phyloP scores from a whole-genome alignment of 1,140 invertebrate genomes.

The Coptotermes formosanus region DNA sequence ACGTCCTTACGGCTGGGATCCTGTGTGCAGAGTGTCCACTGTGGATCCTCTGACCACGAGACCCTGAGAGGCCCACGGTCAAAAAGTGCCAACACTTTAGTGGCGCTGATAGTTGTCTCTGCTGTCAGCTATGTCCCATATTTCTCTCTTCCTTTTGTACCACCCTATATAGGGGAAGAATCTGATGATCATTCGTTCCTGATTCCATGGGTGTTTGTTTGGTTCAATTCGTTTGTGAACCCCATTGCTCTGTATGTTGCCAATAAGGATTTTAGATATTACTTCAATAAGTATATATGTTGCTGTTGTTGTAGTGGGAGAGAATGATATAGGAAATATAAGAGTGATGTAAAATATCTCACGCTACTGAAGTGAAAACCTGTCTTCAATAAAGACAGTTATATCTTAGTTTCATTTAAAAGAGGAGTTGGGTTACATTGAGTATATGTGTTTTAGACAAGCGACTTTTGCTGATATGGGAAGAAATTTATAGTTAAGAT shows the following conservation, averaged over 20 bases:
- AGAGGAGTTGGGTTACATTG: too few relatives aligned
- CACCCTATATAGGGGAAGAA: background rate
- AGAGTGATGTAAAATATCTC: too few relatives aligned
- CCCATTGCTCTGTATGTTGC: background rate
- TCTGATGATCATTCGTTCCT: background rate
- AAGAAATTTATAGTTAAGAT: too few relatives aligned
- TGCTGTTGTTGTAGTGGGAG: background rate
- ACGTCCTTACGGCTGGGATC: background rate
- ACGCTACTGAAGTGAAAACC: too few relatives aligned
- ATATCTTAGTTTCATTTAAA: too few relatives aligned
- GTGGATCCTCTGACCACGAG: background rate
- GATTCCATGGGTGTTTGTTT: background rate
- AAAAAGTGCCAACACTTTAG: background rate
- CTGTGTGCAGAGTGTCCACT: background rate
- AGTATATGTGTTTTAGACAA: too few relatives aligned
- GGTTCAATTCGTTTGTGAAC: background rate
- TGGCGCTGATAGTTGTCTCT: background rate
- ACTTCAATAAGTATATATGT: background rate
- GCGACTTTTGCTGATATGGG: too few relatives aligned
- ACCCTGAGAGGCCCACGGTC: background rate
- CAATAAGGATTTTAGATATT: background rate
- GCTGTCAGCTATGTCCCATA: background rate
- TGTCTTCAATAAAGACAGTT: too few relatives aligned
- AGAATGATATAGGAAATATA: background rate
- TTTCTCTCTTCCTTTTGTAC: background rate